Percentiles rank a stretch among this genome's conserved stretches.
These are phyloP conservation scores for Mareca penelope DNA, from an alignment of 2,797 vertebrate genomes.

Conservation along the genomic window DNA sequence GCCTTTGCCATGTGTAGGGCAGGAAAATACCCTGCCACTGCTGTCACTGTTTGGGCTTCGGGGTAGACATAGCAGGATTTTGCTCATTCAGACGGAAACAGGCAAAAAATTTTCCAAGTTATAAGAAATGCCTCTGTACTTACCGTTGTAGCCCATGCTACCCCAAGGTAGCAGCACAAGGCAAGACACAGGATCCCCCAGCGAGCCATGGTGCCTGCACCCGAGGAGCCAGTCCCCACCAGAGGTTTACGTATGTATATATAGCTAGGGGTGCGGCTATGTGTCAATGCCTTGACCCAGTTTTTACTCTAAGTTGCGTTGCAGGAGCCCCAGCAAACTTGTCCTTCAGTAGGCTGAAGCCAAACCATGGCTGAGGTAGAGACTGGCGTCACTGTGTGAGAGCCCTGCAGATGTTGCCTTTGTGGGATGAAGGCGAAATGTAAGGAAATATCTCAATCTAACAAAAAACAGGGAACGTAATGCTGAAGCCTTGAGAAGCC, in stretches of 20 bases:
- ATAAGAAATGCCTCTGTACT: background rate
- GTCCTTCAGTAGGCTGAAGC: background rate
- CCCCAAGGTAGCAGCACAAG: constrained; percentile 66
- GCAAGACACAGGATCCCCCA: constrained; percentile 56
- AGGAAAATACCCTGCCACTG: background rate
- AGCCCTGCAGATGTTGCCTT: background rate
- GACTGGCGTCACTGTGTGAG: background rate
- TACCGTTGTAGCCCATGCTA: constrained; percentile 73
- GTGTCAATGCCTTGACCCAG: background rate
- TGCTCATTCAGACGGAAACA: background rate
- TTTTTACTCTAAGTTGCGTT: background rate
- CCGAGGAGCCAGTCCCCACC: background rate
- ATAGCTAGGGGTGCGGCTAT: background rate
- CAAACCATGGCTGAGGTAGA: background rate
- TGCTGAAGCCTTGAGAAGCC: background rate
- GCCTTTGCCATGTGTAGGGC: background rate
- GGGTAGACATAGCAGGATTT: rapidly evolving
- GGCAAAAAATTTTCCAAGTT: background rate
- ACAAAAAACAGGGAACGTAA: background rate
- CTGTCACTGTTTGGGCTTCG: background rate
- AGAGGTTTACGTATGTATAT: background rate
- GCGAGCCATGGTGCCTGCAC: constrained; percentile 62
- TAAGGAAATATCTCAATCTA: background rate
- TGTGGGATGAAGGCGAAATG: background rate
- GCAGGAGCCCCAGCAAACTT: background rate